Conservation (phyloP, 2,888 invertebrate species). For the Alloplasta piceator region DNA sequence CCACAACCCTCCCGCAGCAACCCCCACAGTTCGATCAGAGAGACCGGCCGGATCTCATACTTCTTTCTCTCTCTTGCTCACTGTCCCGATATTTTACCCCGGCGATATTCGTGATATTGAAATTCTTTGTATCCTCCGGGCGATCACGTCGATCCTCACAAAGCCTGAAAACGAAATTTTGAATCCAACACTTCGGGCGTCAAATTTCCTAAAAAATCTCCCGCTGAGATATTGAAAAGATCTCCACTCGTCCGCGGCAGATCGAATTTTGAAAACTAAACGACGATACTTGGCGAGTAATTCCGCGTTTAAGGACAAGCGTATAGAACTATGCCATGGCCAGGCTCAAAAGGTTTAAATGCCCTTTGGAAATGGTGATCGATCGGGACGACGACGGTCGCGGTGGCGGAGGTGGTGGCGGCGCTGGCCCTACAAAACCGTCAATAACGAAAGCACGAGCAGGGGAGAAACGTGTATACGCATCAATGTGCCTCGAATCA, state of each 20-base stretch:
- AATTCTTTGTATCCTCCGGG: neutral
- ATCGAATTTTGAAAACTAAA: no score
- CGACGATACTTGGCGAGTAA: no score
- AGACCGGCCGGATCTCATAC: slow-evolving; percentile 82
- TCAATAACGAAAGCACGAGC: slow-evolving; percentile 1
- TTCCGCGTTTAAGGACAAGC: no score
- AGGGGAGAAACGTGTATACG: neutral
- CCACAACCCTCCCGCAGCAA: slow-evolving; percentile 76
- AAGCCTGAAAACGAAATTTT: no score
- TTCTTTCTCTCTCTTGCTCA: slow-evolving; percentile 43
- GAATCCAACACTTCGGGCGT: no score
- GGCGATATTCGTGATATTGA: neutral
- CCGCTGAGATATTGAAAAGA: no score
- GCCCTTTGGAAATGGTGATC: slow-evolving; percentile 58
- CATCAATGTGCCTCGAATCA: neutral
- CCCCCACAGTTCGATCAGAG: slow-evolving; percentile 82
- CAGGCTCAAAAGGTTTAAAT: slow-evolving; percentile 54
- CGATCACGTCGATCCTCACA: neutral
- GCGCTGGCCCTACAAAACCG: neutral
- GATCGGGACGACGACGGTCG: slow-evolving; percentile 38
- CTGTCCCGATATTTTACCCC: neutral
- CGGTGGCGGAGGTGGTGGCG: neutral
- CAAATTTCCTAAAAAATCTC: no score
- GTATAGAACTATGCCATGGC: slow-evolving; percentile 44
- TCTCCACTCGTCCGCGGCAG: no score